Base-by-base conservation (phyloP, 2,113 vertebrate genomes). In the Garra rufa region DNA sequence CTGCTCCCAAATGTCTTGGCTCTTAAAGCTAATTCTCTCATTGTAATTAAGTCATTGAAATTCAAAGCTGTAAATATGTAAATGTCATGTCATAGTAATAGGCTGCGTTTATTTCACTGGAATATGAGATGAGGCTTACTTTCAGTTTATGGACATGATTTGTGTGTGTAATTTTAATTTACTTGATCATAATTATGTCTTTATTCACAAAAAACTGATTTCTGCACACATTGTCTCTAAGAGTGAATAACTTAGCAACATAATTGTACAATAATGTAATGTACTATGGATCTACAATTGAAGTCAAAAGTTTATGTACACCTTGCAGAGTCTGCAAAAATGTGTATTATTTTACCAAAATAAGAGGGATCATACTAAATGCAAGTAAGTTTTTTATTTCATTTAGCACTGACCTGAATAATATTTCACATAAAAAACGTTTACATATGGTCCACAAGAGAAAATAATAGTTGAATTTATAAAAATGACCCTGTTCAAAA, bases 51-150 rank as follows among this genome's bases (percentile, higher is more conserved):
- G 71, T 19, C n/a, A 43, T 43, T 67, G 6, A 71, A 34, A 57
- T 83, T 74, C 19, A 74, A 82, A 81, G 28, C 30, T 65, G 26
- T 65, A 55, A 77, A 71, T 38, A 76, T 82, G 52, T 83, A 69
- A 30, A 61, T 81, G 44, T 76, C 13, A 57, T 44, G n/a, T 26
- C n/a, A n/a, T 65, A 63, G 38, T 26, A 34, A 21, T 57, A 44
- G 24, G 50, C 26, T 11, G 30, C 1, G 24, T 83, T 48, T 63
- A 55, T 43, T 43, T 34, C 6, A n/a, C 61, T 6, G n/a, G 44
- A 65, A 55, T 28, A 52, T 65, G n/a, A 26, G 30, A 67, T 67
- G 11, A 67, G 43, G 71, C 61, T 9, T 67, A 67, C 19, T 26
- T 4, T 26, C 1, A 10, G 19, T 6, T 69, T 69, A 11, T 41